These are phyloP conservation scores for Pygoscelis adeliae DNA, from an alignment of 2,113 vertebrate species.

Conservation along the genomic window DNA sequence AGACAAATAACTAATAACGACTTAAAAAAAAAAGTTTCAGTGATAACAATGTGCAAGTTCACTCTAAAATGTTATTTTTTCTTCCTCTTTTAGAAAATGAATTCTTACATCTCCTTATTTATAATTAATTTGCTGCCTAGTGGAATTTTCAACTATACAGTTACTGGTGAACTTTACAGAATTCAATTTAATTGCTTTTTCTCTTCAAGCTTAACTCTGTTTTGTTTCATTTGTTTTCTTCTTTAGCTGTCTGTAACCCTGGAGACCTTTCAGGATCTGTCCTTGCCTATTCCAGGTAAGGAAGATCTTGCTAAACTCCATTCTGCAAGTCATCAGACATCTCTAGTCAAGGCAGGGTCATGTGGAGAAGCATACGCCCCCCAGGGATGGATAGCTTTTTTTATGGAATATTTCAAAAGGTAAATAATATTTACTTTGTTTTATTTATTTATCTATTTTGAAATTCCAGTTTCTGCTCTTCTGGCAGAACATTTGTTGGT, in stretches of 20 bases:
- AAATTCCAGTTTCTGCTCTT: conserved; percentile 73
- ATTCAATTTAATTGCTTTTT: background rate
- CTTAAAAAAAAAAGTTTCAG: background rate
- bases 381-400: conserved; percentile 95
- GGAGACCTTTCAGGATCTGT: conserved; percentile 99
- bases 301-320: conserved; percentile 98
- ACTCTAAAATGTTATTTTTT: background rate
- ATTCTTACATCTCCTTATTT: background rate
- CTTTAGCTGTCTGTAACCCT: conserved; percentile 91
- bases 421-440: conserved; percentile 50
- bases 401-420: conserved; percentile 99
- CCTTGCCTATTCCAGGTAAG: conserved; percentile 97
- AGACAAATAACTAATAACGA: background rate
- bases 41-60: background rate
- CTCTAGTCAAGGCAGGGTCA: conserved; percentile 92
- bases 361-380: conserved; percentile 95
- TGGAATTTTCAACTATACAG: background rate
- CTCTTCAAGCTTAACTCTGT: background rate
- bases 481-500: conserved; percentile 72
- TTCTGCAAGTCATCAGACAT: conserved; percentile 92
- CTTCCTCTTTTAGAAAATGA: background rate
- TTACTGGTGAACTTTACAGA: background rate
- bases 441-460: background rate
- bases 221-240: background rate
- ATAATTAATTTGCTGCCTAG: background rate